Percentiles rank a stretch among this genome's conserved stretches.
phyloP scores from a whole-genome alignment of 2,797 vertebrate genomes.

The Gallirallus australis region DNA sequence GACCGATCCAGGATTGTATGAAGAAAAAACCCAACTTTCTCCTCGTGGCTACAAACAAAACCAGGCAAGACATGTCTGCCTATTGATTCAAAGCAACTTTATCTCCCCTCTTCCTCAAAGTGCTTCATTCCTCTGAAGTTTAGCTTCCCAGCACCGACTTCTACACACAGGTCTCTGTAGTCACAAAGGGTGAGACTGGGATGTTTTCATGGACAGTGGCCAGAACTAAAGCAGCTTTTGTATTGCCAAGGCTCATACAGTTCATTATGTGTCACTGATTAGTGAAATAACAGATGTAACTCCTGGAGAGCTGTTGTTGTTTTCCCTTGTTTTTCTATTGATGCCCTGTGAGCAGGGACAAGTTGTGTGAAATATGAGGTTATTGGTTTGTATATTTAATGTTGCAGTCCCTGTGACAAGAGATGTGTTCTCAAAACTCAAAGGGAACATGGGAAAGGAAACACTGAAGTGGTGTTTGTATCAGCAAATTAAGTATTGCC shows the following conservation, averaged over 20 bases:
- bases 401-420: background rate
- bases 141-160: background rate
- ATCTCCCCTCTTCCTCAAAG: background rate
- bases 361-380: background rate
- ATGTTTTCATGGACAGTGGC: background rate
- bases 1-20: background rate
- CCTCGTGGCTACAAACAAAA: background rate
- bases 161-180: background rate
- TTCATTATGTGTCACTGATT: background rate
- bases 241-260: background rate
- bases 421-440: background rate
- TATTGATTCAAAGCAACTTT: background rate
- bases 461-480: background rate
- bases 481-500: background rate
- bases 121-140: background rate
- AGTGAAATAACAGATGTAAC: conserved; percentile 4
- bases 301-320: background rate
- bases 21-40: background rate
- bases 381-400: background rate
- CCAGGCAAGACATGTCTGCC: background rate
- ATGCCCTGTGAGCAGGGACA: background rate
- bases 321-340: background rate
- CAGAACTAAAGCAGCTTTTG: background rate
- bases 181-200: background rate
- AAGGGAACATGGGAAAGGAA: background rate